phyloP scores from a whole-genome alignment of 2,888 invertebrate species.

The Nomada hirtipes region DNA sequence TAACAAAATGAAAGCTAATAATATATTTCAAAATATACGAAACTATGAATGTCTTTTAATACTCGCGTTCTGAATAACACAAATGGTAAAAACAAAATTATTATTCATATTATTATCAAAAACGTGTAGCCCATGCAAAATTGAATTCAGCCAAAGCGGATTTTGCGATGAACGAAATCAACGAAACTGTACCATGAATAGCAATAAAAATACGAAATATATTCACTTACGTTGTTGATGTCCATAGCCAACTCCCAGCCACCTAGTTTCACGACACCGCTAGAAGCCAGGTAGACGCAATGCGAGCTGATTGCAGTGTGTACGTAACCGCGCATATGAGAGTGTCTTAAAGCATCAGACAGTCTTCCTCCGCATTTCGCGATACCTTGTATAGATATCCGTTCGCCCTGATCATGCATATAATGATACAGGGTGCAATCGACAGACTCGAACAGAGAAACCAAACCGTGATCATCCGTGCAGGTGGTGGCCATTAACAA shows the following conservation, averaged over 20 bases:
- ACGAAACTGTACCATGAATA: background rate
- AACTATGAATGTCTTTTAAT: background rate
- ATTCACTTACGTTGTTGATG: constrained; percentile 65
- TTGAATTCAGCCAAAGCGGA: background rate
- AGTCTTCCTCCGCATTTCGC: constrained; percentile 76
- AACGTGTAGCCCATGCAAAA: background rate
- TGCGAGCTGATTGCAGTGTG: constrained; percentile 79
- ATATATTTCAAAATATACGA: too few relatives aligned
- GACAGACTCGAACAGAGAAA: constrained; percentile 78
- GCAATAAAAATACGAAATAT: background rate
- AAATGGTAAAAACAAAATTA: background rate
- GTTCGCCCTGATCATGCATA: constrained; percentile 78
- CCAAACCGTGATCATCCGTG: constrained; percentile 74
- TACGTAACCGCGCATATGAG: constrained; percentile 78
- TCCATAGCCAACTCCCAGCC: constrained; percentile 78
- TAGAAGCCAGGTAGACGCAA: constrained; percentile 76
- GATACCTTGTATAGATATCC: constrained; percentile 75
- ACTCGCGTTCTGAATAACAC: background rate
- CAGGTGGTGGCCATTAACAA: constrained; percentile 78
- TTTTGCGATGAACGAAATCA: background rate
- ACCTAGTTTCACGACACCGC: constrained; percentile 77
- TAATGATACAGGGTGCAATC: constrained; percentile 79
- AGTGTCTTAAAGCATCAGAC: constrained; percentile 76
- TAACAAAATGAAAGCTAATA: too few relatives aligned
- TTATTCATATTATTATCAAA: background rate